These are phyloP conservation scores for Himalopsyche japonica DNA, from an alignment of 2,888 invertebrate species.

Conservation along the genomic window DNA sequence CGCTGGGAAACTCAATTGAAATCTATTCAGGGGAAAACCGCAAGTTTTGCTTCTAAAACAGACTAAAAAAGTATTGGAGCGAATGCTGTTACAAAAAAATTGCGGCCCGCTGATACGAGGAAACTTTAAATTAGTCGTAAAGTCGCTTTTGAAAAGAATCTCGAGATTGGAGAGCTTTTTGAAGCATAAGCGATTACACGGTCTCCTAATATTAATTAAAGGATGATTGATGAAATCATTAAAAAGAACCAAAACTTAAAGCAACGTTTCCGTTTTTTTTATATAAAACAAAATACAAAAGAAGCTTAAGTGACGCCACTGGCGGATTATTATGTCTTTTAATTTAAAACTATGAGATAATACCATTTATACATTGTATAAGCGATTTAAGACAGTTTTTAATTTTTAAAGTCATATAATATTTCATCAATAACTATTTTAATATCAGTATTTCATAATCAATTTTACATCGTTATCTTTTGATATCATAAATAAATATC, in stretches of 20 bases:
- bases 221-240: background rate
- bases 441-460: too few relatives aligned
- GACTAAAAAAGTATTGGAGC: background rate
- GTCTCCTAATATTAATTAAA: background rate
- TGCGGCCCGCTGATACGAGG: background rate
- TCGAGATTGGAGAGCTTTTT: background rate
- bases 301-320: background rate
- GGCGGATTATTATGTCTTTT: background rate
- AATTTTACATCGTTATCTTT: too few relatives aligned
- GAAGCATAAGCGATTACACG: background rate
- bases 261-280: background rate
- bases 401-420: too few relatives aligned
- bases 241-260: background rate
- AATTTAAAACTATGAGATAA: background rate
- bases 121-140: background rate
- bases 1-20: conserved; percentile 17
- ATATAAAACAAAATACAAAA: background rate
- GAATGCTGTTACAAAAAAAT: background rate
- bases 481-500: too few relatives aligned
- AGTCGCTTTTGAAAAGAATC: background rate
- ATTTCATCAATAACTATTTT: too few relatives aligned
- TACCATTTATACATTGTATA: background rate
- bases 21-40: conserved; percentile 10
- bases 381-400: too few relatives aligned
- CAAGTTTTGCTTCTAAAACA: conserved; percentile 3